These are phyloP conservation scores for Aphidius ervi DNA, from an alignment of 1,140 invertebrate genomes.

Conservation along the genomic window DNA sequence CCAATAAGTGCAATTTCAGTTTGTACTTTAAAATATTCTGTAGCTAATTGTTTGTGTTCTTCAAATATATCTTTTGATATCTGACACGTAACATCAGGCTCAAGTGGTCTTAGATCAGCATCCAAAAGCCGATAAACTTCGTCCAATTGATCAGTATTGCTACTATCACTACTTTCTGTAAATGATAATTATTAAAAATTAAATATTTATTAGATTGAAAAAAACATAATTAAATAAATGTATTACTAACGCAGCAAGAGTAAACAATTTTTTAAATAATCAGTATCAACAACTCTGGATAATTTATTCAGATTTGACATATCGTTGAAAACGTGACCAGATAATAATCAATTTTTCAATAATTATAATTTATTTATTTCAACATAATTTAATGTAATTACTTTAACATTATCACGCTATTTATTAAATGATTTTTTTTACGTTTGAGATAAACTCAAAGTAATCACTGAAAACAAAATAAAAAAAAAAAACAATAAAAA, in stretches of 20 bases:
- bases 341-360: too few relatives aligned
- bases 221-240: not conserved
- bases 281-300: conserved; percentile 34
- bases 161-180: conserved; percentile 33
- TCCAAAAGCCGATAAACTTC: conserved; percentile 73
- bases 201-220: conserved; percentile 1
- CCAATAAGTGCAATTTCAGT: conserved; percentile 70
- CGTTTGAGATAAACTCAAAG: too few relatives aligned
- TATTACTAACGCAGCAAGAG: conserved; percentile 40
- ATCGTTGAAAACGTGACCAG: too few relatives aligned
- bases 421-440: too few relatives aligned
- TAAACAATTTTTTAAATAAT: conserved; percentile 40
- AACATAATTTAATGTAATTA: not conserved
- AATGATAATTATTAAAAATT: conserved; percentile 9
- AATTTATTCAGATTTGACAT: conserved; percentile 21
- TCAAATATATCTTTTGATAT: conserved; percentile 80
- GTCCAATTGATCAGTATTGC: conserved; percentile 58
- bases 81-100: conserved; percentile 71
- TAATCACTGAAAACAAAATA: too few relatives aligned
- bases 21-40: conserved; percentile 72
- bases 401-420: too few relatives aligned
- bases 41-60: conserved; percentile 75
- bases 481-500: too few relatives aligned
- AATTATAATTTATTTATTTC: not conserved
- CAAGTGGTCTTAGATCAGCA: conserved; percentile 72